A percentile compares a stretch with the other conserved stretches of the same genome.
Evolutionary conservation across 2,888 invertebrate species (phyloP).

Genomic region (Adelognathus sp.): DNA sequence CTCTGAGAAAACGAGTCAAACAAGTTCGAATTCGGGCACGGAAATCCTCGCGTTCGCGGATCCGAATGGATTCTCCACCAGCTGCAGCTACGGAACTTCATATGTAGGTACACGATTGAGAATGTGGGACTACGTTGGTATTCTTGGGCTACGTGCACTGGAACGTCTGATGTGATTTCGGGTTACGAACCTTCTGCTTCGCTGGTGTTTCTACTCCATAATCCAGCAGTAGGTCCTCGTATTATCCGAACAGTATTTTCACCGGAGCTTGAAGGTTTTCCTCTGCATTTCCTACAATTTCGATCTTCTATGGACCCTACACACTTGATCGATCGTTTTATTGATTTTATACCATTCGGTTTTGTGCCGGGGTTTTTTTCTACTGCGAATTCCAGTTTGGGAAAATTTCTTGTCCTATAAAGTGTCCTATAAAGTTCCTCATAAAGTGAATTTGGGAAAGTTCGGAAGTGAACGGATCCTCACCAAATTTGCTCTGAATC

Average conservation of each 20-base stretch:
- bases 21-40: constrained; percentile 36
- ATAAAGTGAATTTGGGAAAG: no score
- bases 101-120: background rate
- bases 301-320: no score
- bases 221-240: background rate
- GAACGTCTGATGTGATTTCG: constrained; percentile 55
- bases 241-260: background rate
- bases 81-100: background rate
- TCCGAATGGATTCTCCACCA: constrained; percentile 26
- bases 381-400: no score
- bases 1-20: constrained; percentile 35
- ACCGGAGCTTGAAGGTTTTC: background rate
- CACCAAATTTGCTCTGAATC: no score
- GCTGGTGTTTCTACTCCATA: background rate
- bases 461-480: no score
- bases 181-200: constrained; percentile 16
- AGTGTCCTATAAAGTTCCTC: no score
- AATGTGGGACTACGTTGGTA: constrained; percentile 17
- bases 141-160: constrained; percentile 24
- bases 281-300: background rate
- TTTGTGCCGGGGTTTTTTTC: no score
- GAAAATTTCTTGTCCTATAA: no score
- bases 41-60: constrained; percentile 5
- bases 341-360: no score
- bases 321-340: background rate